These are phyloP conservation scores for Pteruthius melanotis DNA, from an alignment of 2,113 vertebrate genomes.

Conservation along the genomic window DNA sequence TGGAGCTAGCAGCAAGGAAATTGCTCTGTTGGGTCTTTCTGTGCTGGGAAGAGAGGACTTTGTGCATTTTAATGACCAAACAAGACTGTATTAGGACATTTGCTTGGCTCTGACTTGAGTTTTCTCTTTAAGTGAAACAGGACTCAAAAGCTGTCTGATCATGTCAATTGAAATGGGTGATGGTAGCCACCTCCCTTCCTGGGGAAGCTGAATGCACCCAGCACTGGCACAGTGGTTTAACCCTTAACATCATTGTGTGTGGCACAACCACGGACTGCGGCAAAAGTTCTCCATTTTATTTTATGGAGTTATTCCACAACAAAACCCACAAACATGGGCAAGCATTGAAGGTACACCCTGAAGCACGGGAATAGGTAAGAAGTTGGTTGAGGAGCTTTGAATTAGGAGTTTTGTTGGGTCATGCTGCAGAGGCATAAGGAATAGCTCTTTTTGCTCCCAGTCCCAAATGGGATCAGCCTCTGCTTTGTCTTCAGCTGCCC, in stretches of 20 bases:
- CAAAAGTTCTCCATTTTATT: background rate
- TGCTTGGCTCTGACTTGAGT: background rate
- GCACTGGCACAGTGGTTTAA: background rate
- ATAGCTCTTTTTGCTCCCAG: background rate
- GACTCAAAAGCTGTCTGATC: background rate
- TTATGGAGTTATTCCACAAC: background rate
- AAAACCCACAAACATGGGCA: background rate
- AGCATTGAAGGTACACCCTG: background rate
- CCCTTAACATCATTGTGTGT: background rate
- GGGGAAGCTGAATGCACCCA: background rate
- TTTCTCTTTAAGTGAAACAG: background rate
- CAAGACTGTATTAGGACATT: background rate
- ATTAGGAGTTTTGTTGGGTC: background rate
- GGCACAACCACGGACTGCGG: background rate
- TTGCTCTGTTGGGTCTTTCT: background rate
- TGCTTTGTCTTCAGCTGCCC: background rate
- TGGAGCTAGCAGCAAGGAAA: background rate
- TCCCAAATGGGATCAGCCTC: background rate
- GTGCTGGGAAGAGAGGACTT: background rate
- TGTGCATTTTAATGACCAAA: background rate
- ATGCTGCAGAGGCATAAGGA: background rate
- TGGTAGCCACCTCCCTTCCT: background rate
- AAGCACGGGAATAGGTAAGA: background rate
- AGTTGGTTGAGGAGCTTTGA: background rate
- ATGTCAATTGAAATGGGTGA: background rate